Evolutionary conservation across 1,140 invertebrate genomes (phyloP).

Genomic region (Elymnias hypermnestra): DNA sequence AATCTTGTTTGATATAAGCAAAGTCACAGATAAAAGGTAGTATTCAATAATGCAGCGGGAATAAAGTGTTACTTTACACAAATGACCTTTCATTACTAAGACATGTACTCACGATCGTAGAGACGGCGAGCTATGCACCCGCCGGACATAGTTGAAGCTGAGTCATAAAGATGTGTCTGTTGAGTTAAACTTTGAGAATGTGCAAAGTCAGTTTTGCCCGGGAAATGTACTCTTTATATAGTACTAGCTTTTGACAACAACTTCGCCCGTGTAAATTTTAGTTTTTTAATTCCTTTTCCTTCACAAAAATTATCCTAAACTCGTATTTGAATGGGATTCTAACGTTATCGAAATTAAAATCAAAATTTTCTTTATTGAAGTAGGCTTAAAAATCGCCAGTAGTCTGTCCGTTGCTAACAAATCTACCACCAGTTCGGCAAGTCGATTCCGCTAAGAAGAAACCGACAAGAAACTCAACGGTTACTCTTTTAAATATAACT

Average conservation of each 20-base stretch:
- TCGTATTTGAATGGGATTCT: neutral
- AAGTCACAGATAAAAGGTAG: neutral
- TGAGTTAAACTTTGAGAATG: neutral
- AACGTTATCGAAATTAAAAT: too few species aligned
- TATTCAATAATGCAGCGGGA: conserved; percentile 3
- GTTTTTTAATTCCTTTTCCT: too few species aligned
- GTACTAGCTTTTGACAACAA: neutral
- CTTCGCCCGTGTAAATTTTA: neutral
- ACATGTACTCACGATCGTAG: neutral
- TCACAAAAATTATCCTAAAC: too few species aligned
- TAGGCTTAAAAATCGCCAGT: too few species aligned
- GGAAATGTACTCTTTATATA: neutral
- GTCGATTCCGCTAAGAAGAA: too few species aligned
- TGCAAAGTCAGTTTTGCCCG: neutral
- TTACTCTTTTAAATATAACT: too few species aligned
- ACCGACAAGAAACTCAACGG: too few species aligned
- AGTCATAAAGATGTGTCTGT: conserved; percentile 11
- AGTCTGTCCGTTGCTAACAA: too few species aligned
- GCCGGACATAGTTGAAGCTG: conserved; percentile 11
- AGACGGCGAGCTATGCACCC: conserved; percentile 11
- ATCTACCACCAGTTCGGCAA: too few species aligned
- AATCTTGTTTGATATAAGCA: too few species aligned
- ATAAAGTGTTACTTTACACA: conserved; percentile 7
- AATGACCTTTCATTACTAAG: conserved; percentile 13
- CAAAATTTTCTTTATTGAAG: too few species aligned